These are phyloP conservation scores for Listronotus oregonensis DNA, from an alignment of 1,140 invertebrate genomes.

Conservation along the genomic window DNA sequence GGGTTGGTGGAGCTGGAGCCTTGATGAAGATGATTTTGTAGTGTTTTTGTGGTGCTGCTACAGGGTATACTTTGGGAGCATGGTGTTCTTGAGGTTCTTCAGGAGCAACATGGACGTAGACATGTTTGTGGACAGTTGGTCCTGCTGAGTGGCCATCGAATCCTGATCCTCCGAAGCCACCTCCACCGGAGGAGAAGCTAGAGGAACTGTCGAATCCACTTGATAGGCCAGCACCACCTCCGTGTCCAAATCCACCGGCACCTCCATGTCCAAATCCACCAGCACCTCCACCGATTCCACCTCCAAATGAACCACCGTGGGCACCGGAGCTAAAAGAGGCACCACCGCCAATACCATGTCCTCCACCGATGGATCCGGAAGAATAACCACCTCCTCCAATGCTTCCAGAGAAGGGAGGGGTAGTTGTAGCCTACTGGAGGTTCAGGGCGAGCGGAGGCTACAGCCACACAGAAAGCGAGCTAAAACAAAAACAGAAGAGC, in stretches of 20 bases:
- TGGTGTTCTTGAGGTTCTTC: constrained; percentile 68
- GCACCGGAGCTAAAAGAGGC: constrained; percentile 6
- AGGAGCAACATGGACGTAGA: constrained; percentile 71
- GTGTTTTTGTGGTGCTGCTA: constrained; percentile 74
- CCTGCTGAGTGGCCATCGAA: constrained; percentile 16
- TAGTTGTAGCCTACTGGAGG: constrained; percentile 37
- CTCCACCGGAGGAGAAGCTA: constrained; percentile 16
- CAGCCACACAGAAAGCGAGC: constrained; percentile 34
- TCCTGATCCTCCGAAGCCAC: constrained; percentile 23
- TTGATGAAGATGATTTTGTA: constrained; percentile 91
- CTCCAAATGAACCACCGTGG: not conserved
- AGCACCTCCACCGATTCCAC: not conserved
- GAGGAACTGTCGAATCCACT: constrained; percentile 76
- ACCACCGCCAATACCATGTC: constrained; percentile 1
- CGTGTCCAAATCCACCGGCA: not conserved
- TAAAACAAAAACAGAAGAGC: constrained; percentile 16
- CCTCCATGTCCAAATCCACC: not conserved
- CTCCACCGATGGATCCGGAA: too few species aligned
- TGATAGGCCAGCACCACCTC: constrained; percentile 58
- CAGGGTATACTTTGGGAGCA: constrained; percentile 52
- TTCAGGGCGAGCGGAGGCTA: constrained; percentile 39
- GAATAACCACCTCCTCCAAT: constrained; percentile 1
- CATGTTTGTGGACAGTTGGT: constrained; percentile 68
- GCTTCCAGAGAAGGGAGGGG: constrained; percentile 15
- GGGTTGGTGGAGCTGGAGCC: constrained; percentile 76